Base-by-base conservation (phyloP, 2,113 vertebrate genomes). In the Malurus cyaneus region DNA sequence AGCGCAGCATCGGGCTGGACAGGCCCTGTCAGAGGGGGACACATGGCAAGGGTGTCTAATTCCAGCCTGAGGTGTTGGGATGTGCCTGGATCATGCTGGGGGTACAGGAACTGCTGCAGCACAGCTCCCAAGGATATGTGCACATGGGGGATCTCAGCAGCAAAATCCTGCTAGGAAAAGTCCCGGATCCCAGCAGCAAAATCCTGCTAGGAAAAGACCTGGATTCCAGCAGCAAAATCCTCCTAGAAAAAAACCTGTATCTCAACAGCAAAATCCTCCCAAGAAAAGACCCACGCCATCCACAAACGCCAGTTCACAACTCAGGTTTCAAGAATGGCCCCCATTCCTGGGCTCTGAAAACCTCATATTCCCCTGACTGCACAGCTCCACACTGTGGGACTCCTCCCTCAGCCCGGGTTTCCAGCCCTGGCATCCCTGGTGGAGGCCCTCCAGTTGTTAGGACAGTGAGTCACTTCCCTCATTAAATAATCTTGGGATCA, bases 1-100 rank as follows among this genome's bases (percentile, higher is more conserved):
- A 99, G 81, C 97, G 98, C 82, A 99, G 94, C 96, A 99, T 53
- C 1, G 98, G 98, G 61, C 97, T 98, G 16, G 97, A 34, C 73
- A 99, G 97, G 69, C 98, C 98, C 98, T 99, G 89, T 0, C 11
- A 49, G n/a, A 52, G 64, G 71, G 26, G 57, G 11, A 46, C 57
- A 24, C 28, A 20, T 0, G 0, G 32, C 54, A 39, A 25, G 41
- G 32, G 4, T 25, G 34, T 23, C 50, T 41, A 5, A 62, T 64
- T 67, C 36, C 41, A 67, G 17, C 25, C 31, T 7, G 34, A 72
- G 59, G 8, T 26, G 8, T 2, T 1, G 2, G 6, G 19, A 7
- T 1, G 31, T 28, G 29, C 18, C 39, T 34, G 42, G 36, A 8
- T 16, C 4, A 0, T 1, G 25, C 46, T 2, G 1, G 36, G 11